Evolutionary conservation across 2,888 invertebrate genomes (phyloP), one percentile per base, ranked within the genome.

Genomic region (Dromius quadrimaculatus): DNA sequence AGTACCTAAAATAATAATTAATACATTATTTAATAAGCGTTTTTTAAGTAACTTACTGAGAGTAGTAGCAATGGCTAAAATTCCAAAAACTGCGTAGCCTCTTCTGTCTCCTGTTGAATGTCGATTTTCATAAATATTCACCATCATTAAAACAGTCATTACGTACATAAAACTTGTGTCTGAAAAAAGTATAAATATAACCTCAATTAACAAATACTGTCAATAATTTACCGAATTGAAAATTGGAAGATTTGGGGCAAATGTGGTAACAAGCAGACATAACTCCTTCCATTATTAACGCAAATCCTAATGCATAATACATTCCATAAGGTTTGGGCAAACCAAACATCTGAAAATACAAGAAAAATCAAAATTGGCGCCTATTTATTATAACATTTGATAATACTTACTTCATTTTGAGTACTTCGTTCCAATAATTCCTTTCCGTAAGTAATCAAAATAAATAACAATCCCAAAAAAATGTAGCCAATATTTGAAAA

Each of bases 121-220:
- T 0, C 95, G 85, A 66, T 89, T 90, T 83, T 95, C 94, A 81
- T 95, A 95, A 75, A 95, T 86, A 83, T 94, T 93, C 68, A 95
- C 86, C 88, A 95, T 93, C 75, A 90, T 90, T 65, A 96, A 82
- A 64, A 93, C 92, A 0, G 94, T 90, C 78, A 94, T 94, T 75
- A 95, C 90, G 81, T 95, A 96, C 95, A 95, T 96, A 81, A 95
- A 95, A 74, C 95, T 92, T 0, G 95, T 94, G 80, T 95, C 95
- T 95, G 84, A 9, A 86, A 84, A n/a, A n/a, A n/a, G n/a, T n/a
- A n/a, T n/a, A n/a, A n/a, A n/a, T n/a, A n/a, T n/a, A n/a, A n/a
- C n/a, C n/a, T n/a, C n/a, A n/a, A n/a, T n/a, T n/a, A n/a, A n/a
- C 15, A 3, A 57, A 9, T 69, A 11, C 54, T 15, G 8, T 15